Percentiles rank a stretch among this genome's conserved stretches.
Conservation (phyloP, 2,888 invertebrate genomes). For the Steinernema hermaphroditum region DNA sequence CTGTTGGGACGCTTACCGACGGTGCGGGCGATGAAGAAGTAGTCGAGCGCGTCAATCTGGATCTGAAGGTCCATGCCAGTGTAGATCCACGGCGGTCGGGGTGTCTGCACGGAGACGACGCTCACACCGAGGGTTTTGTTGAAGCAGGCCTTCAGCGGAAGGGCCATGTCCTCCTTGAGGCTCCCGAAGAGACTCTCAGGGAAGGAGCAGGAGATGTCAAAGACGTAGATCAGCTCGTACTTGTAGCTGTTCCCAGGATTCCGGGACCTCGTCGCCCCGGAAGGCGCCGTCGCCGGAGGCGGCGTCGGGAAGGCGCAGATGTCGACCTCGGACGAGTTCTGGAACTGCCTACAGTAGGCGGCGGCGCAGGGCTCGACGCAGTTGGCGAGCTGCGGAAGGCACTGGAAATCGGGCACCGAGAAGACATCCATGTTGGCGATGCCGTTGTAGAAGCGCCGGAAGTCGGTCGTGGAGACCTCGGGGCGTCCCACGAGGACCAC, state of each 20-base stretch:
- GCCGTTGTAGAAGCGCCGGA: neutral
- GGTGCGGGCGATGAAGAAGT: neutral
- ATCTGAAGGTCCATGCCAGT: neutral
- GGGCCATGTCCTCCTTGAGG: slow-evolving; percentile 9
- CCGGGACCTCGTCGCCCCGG: slow-evolving; percentile 34
- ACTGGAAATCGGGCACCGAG: slow-evolving; percentile 47
- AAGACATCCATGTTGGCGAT: slow-evolving; percentile 34
- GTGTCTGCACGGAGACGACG: neutral
- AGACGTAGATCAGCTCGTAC: slow-evolving; percentile 35
- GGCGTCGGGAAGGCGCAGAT: slow-evolving; percentile 38
- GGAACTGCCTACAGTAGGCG: slow-evolving; percentile 8
- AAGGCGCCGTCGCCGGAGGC: slow-evolving; percentile 39
- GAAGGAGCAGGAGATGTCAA: slow-evolving; percentile 31
- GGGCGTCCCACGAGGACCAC: slow-evolving; percentile 45
- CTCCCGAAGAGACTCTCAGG: slow-evolving; percentile 10
- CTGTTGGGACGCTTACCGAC: neutral
- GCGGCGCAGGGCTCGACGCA: slow-evolving; percentile 52
- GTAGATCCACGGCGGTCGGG: neutral
- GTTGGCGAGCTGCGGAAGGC: slow-evolving; percentile 43
- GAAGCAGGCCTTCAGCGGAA: slow-evolving; percentile 3
- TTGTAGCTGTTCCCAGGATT: slow-evolving; percentile 1
- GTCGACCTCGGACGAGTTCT: slow-evolving; percentile 39
- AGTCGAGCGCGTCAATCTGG: neutral
- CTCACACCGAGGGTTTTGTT: neutral
- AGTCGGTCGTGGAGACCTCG: slow-evolving; percentile 32